Percentiles rank a stretch among this genome's conserved stretches.
phyloP scores from a whole-genome alignment of 2,113 vertebrate species.

The Cercopithecus mona region DNA sequence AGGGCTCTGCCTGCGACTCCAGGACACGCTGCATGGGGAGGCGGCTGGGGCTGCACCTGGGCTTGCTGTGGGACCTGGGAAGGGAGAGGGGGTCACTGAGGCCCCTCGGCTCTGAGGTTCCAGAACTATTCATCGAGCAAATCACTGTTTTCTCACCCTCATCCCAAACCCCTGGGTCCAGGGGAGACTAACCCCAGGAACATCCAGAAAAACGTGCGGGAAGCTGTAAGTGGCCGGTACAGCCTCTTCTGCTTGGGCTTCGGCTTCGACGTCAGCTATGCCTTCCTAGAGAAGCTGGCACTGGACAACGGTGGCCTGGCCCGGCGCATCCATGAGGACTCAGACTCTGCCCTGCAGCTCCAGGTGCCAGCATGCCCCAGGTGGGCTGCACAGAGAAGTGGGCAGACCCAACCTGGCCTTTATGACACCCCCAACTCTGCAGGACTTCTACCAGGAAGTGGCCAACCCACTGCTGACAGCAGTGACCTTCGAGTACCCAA shows the following conservation, averaged over 20 bases:
- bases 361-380: constrained; percentile 82
- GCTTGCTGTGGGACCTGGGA: constrained; percentile 67
- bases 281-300: constrained; percentile 93
- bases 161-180: constrained; percentile 57
- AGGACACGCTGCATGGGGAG: background rate
- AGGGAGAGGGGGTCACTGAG: background rate
- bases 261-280: constrained; percentile 89
- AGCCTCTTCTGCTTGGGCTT: constrained; percentile 94
- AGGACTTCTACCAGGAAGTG: constrained; percentile 94
- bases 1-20: background rate
- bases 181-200: constrained; percentile 70
- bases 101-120: background rate
- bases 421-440: constrained; percentile 13
- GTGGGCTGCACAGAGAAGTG: background rate
- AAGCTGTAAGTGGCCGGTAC: constrained; percentile 83
- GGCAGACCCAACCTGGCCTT: background rate
- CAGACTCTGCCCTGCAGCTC: constrained; percentile 93
- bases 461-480: constrained; percentile 88
- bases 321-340: constrained; percentile 91
- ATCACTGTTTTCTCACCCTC: background rate
- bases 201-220: constrained; percentile 87
- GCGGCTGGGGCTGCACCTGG: constrained; percentile 80
- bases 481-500: constrained; percentile 89
- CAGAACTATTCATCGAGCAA: background rate
- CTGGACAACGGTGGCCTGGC: constrained; percentile 91